phyloP scores from a whole-genome alignment of 2,113 vertebrate genomes.

The Erythrocercus mccallii region DNA sequence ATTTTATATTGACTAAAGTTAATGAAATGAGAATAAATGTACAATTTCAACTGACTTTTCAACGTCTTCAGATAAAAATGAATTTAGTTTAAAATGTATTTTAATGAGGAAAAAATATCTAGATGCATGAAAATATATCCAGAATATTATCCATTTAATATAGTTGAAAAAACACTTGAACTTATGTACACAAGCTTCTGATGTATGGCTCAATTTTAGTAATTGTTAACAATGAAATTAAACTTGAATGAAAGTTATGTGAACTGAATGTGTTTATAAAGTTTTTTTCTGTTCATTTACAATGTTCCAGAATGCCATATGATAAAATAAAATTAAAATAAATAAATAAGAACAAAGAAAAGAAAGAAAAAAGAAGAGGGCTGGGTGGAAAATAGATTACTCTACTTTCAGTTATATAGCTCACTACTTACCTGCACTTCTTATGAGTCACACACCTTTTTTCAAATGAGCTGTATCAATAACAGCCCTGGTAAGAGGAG shows the following conservation, averaged over 20 bases:
- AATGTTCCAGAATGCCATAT: background rate
- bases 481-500: background rate
- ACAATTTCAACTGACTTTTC: background rate
- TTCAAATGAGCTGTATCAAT: background rate
- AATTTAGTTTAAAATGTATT: background rate
- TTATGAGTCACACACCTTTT: background rate
- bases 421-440: background rate
- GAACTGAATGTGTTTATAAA: background rate
- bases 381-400: background rate
- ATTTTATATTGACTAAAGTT: background rate
- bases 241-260: background rate
- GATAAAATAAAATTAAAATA: background rate
- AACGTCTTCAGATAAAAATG: background rate
- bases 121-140: background rate
- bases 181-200: background rate
- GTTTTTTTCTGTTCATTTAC: background rate
- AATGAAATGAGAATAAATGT: background rate
- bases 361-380: rapidly evolving
- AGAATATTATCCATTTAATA: background rate
- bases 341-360: too few species aligned
- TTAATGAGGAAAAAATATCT: background rate
- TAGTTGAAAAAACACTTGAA: background rate
- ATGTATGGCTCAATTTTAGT: background rate
- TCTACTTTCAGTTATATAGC: background rate
- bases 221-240: background rate